Base-by-base conservation (phyloP, 2,888 invertebrate species). In the Plebejus argus region DNA sequence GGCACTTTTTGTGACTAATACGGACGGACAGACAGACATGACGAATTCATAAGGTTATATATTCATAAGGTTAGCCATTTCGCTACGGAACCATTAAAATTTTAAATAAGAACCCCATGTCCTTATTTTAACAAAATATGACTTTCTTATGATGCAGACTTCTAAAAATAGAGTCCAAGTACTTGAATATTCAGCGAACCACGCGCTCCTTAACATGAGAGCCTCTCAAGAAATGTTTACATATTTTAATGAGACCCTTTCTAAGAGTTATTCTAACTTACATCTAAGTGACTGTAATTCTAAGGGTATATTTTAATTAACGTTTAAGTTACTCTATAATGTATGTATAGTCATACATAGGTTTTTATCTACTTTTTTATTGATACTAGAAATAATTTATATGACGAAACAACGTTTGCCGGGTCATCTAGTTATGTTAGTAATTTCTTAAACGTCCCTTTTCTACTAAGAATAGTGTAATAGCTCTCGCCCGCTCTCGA, bases 171-270 rank as follows among this genome's bases (percentile, higher is more conserved):
- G 20, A 58, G 20, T 23, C 12, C 61, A 12, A 23, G 12, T 23
- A 12, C 23, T 23, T 61, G 12, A 23, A 61, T 1, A 61, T 61
- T 23, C 23, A 23, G 61, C 23, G 61, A 23, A 61, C 61, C 61
- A 20, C 8, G 61, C 61, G 23, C 61, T 61, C 61, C 61, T 61
- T 61, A 61, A 61, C 20, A 12, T 23, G 5, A 61, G 61, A 61
- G 23, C 10, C 61, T 23, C 61, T 61, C 61, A 61, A 53, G 53
- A 61, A 3, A 61, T 61, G 61, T 61, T 61, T 61, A 61, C 61
- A 61, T 61, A 61, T 61, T 61, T 61, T 61, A 61, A 61, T 61
- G 61, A 61, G 61, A 23, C 61, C 61, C 20, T 61, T 61, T 10
- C 3, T 58, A 20, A 61, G 12, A 12, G 10, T 23, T 10, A 23